Evolutionary conservation across 2,113 vertebrate genomes (phyloP).

Genomic region (Alligator sinensis): DNA sequence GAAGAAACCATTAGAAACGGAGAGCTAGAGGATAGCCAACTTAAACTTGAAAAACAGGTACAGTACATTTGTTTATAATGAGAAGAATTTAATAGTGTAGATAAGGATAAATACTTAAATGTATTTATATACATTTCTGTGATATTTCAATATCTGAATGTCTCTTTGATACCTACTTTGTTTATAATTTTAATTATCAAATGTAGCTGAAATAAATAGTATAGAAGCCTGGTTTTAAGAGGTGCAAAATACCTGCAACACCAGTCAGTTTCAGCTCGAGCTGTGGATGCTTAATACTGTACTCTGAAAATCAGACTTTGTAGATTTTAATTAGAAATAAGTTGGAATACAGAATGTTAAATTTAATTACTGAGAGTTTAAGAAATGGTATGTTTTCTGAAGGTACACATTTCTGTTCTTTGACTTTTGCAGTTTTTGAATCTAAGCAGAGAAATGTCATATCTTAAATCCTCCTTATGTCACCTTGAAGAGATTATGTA

Average conservation of each 20-base stretch:
- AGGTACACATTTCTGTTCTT: conserved; percentile 9
- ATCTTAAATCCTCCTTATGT: background rate
- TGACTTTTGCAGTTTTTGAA: background rate
- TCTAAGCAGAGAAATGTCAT: background rate
- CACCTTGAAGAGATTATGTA: background rate
- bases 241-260: background rate
- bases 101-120: background rate
- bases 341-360: background rate
- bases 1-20: conserved; percentile 86
- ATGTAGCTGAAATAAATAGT: background rate
- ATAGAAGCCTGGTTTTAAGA: background rate
- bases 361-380: background rate
- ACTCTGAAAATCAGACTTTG: background rate
- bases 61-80: background rate
- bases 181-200: background rate
- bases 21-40: conserved; percentile 92
- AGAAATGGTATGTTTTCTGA: conserved; percentile 8
- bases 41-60: conserved; percentile 89
- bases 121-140: background rate
- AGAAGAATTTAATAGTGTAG: conserved; percentile 9
- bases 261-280: background rate
- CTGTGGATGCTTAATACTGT: background rate
- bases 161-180: background rate
- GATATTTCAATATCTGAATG: background rate
- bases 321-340: background rate